Evolutionary conservation across 2,888 invertebrate species (phyloP), one percentile per base, ranked within the genome.

Genomic region (Meghimatium bilineatum): DNA sequence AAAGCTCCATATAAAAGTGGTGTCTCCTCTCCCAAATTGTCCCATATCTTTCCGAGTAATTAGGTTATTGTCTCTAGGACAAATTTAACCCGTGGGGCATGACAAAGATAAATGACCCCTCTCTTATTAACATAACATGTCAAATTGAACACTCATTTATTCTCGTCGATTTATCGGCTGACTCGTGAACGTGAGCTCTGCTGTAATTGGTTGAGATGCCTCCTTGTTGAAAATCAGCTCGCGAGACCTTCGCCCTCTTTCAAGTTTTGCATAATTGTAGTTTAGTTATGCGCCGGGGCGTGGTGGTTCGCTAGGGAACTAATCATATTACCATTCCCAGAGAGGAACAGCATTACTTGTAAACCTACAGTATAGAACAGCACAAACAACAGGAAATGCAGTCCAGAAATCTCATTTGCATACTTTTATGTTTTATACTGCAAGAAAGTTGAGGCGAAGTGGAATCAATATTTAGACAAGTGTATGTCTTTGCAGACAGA

Each of bases 101-200:
- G 80, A 80, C 80, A 71, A 80, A 56, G 80, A 80, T 38, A 71
- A 80, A 80, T 80, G 80, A 34, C 80, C 36, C 49, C n/a, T 80
- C 71, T 71, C 69, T 71, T 71, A 69, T 80, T 80, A 67, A 80
- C 80, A 80, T 80, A 80, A 80, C 80, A 80, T 52, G 80, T 80
- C 80, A 69, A 80, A 80, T 80, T 80, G 71, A 80, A 80, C 80
- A 67, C 80, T 80, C 80, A 71, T 80, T 80, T 80, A 80, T 80
- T 71, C 80, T 71, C 80, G 80, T 80, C 71, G 67, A 69, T 69
- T 56, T 80, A 36, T 71, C 71, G 79, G 79, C 66, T 69, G 79
- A 79, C 79, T 79, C 79, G 69, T 49, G 79, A 67, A 67, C 77
- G 77, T 14, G 77, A 77, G 77, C 77, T 77, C 63, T 44, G 17